A percentile compares a stretch with the other conserved stretches of the same genome.
Evolutionary conservation across 2,113 vertebrate genomes (phyloP).

Genomic region (Turdus rufiventris): DNA sequence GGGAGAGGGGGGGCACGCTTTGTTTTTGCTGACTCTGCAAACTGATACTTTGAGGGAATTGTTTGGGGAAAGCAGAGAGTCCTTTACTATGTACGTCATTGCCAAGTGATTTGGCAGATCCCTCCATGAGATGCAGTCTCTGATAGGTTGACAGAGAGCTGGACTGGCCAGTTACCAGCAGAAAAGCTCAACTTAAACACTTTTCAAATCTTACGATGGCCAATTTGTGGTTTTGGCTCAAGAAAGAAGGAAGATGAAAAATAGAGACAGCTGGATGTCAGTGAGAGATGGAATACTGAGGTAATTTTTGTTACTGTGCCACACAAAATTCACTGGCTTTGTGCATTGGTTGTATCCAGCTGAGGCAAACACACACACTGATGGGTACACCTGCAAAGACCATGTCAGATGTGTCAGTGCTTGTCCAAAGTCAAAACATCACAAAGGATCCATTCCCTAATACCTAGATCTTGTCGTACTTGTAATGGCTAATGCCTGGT

Average conservation of each 20-base stretch:
- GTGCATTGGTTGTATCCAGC: rapidly evolving
- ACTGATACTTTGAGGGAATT: conserved; percentile 12
- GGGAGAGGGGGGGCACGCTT: not conserved
- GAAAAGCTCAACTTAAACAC: conserved; percentile 28
- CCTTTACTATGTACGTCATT: not conserved
- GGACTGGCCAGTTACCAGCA: conserved; percentile 29
- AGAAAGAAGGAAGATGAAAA: not conserved
- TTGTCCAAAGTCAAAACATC: not conserved
- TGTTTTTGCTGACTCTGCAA: conserved; percentile 18
- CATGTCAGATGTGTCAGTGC: not conserved
- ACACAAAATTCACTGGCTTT: not conserved
- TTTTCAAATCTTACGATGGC: conserved; percentile 4
- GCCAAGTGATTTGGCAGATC: conserved; percentile 49
- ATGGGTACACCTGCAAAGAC: not conserved
- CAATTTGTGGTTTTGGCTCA: conserved; percentile 36
- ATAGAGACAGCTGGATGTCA: conserved; percentile 12
- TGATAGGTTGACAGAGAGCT: not conserved
- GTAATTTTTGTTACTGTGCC: not conserved
- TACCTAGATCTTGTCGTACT: not conserved
- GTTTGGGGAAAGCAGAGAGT: not conserved
- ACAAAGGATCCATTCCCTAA: not conserved
- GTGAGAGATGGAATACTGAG: not conserved
- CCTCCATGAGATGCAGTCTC: not conserved
- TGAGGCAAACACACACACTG: not conserved
- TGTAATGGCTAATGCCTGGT: not conserved